These are phyloP conservation scores for Eristalis tenax DNA, from an alignment of 2,888 invertebrate species.

Conservation along the genomic window DNA sequence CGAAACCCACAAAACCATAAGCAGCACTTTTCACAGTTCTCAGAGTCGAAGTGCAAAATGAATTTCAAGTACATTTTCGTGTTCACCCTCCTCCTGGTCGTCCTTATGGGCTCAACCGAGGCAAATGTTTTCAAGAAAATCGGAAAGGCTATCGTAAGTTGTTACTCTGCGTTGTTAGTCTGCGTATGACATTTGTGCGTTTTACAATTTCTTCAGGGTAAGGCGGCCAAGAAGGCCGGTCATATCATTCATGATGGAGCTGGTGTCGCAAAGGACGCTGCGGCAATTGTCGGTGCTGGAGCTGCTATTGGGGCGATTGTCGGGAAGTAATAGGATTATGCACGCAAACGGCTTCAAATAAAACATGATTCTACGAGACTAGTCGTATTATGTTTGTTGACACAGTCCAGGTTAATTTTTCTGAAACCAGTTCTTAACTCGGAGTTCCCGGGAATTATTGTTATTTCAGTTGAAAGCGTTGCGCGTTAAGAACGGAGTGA, in stretches of 20 bases:
- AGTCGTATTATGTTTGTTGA: no score
- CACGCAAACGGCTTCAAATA: not conserved
- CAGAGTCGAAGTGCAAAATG: conserved; percentile 35
- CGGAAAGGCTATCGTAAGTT: conserved; percentile 52
- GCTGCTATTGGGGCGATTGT: conserved; percentile 58
- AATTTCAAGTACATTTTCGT: conserved; percentile 57
- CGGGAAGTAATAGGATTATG: conserved; percentile 19
- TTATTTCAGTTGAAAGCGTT: no score
- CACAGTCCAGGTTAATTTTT: no score
- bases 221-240: conserved; percentile 46
- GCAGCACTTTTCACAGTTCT: not conserved
- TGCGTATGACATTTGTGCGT: not conserved
- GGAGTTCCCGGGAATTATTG: no score
- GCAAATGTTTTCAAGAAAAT: conserved; percentile 53
- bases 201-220: conserved; percentile 18
- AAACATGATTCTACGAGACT: not conserved
- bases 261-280: conserved; percentile 54
- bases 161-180: not conserved
- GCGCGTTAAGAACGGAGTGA: no score
- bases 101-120: conserved; percentile 41
- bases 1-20: not conserved
- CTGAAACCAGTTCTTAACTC: no score
- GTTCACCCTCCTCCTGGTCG: conserved; percentile 40
- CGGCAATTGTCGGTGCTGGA: conserved; percentile 46
- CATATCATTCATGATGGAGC: conserved; percentile 45